phyloP scores from a whole-genome alignment of 2,797 vertebrate species.

The Peromyscus nudipes region DNA sequence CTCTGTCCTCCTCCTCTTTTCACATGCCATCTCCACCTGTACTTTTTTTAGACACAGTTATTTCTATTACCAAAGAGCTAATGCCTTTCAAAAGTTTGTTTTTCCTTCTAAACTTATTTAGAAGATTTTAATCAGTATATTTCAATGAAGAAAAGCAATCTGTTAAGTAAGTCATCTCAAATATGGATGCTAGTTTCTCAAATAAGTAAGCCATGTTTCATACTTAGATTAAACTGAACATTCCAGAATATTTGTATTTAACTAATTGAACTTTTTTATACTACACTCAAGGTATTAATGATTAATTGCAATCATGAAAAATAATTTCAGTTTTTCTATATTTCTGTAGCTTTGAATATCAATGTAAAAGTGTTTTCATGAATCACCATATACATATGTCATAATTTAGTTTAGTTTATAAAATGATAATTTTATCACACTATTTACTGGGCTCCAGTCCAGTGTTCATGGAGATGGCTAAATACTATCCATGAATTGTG shows the following conservation, averaged over 20 bases:
- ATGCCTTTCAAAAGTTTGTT: background rate
- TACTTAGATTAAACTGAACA: background rate
- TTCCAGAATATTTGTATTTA: background rate
- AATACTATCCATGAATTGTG: background rate
- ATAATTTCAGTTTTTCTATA: background rate
- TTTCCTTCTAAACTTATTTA: conserved; percentile 23
- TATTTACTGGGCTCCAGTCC: background rate
- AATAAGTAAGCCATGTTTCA: background rate
- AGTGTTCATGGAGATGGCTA: background rate
- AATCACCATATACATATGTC: background rate
- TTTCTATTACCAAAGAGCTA: background rate
- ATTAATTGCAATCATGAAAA: conserved; percentile 29
- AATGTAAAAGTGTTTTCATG: background rate
- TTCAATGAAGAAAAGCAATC: background rate
- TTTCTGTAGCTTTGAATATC: background rate
- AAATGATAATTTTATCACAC: background rate
- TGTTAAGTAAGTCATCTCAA: background rate
- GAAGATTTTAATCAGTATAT: background rate
- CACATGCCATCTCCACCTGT: background rate
- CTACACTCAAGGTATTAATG: background rate
- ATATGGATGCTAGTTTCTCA: background rate
- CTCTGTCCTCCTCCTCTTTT: background rate
- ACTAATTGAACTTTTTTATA: background rate
- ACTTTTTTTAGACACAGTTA: background rate
- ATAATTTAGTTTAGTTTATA: conserved; percentile 3